Conservation (phyloP, 2,888 invertebrate species). For the Campopleginae sp. region DNA sequence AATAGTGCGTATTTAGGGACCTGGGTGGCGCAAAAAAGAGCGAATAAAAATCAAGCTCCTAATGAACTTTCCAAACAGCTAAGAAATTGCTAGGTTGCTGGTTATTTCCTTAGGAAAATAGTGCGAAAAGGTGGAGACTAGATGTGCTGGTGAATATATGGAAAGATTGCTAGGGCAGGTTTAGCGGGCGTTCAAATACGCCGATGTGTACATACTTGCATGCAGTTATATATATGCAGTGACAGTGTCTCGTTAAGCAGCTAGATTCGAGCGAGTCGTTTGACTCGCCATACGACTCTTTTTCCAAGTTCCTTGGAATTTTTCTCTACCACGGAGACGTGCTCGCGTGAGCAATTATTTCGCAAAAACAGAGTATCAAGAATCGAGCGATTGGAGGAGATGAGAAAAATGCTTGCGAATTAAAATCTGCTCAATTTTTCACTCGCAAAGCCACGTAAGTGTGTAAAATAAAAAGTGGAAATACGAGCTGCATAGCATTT, state of each 20-base stretch:
- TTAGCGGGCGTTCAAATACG: slow-evolving; percentile 26
- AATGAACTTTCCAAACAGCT: slow-evolving; percentile 47
- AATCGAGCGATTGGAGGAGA: background rate
- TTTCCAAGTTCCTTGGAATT: slow-evolving; percentile 53
- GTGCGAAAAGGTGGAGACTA: slow-evolving; percentile 23
- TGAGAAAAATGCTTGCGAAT: background rate
- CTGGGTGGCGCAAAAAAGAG: background rate
- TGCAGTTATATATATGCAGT: slow-evolving; percentile 7
- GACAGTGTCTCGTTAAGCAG: slow-evolving; percentile 23
- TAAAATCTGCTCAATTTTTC: background rate
- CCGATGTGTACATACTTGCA: slow-evolving; percentile 1
- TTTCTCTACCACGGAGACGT: slow-evolving; percentile 1
- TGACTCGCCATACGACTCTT: slow-evolving; percentile 41
- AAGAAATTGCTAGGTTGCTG: slow-evolving; percentile 32
- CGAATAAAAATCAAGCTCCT: slow-evolving; percentile 6
- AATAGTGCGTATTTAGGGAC: background rate
- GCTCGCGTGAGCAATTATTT: slow-evolving; percentile 46
- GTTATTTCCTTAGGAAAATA: slow-evolving; percentile 9
- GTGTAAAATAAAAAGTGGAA: background rate
- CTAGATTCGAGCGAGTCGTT: slow-evolving; percentile 26
- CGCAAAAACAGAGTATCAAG: slow-evolving; percentile 18
- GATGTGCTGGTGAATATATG: slow-evolving; percentile 30
- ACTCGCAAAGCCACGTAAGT: background rate
- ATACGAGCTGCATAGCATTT: too few species aligned
- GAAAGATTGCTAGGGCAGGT: slow-evolving; percentile 52